Evolutionary conservation across 2,888 invertebrate species (phyloP).

Genomic region (Isotomurus palustris): DNA sequence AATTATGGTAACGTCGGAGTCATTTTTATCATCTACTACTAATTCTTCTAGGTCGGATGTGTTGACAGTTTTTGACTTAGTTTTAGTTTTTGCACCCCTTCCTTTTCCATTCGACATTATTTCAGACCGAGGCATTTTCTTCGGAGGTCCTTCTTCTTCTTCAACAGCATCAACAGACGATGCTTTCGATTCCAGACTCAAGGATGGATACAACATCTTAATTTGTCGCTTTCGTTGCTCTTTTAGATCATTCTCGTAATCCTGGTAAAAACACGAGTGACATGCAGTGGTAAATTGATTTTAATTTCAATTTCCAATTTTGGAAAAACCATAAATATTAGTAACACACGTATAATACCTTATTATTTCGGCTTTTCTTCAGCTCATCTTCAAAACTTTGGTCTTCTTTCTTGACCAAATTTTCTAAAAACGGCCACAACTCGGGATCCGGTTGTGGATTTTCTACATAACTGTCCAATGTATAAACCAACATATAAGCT

Average conservation of each 20-base stretch:
- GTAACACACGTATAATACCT: conserved; percentile 39
- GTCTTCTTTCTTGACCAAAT: conserved; percentile 50
- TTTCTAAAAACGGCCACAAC: conserved; percentile 47
- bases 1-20: no score
- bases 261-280: conserved; percentile 12
- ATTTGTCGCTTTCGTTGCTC: conserved; percentile 22
- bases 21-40: no score
- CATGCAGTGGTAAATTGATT: no score
- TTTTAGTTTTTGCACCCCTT: background rate
- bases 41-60: background rate
- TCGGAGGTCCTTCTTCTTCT: conserved; percentile 1
- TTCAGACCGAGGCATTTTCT: conserved; percentile 20
- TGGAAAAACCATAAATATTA: background rate
- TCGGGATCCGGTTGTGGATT: conserved; percentile 39
- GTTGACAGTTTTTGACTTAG: background rate
- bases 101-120: background rate
- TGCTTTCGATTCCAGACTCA: conserved; percentile 9
- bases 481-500: conserved; percentile 63
- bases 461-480: conserved; percentile 45
- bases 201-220: conserved; percentile 19
- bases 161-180: background rate
- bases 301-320: background rate
- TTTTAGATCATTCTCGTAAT: conserved; percentile 20
- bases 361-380: conserved; percentile 47
- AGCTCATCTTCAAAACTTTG: conserved; percentile 51